These are phyloP conservation scores for Arizona elegans DNA, from an alignment of 2,113 vertebrate species.

Conservation along the genomic window DNA sequence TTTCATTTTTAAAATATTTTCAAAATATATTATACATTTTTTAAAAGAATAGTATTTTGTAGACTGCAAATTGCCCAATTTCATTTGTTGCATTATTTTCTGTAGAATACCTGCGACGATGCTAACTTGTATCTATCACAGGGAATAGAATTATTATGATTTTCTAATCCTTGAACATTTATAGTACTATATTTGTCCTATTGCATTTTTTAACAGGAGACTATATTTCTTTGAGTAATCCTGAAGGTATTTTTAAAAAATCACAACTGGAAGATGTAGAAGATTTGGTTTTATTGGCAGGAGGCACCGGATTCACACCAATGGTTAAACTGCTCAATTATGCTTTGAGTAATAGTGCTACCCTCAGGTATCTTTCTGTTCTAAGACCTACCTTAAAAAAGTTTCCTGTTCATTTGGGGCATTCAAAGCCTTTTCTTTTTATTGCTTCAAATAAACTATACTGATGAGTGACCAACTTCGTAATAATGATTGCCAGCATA, in stretches of 20 bases:
- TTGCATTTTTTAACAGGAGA: slow-evolving; percentile 72
- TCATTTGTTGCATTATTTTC: neutral
- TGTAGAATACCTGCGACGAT: neutral
- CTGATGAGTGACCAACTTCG: neutral
- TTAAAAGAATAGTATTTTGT: neutral
- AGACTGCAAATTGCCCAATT: neutral
- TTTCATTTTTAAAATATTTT: neutral
- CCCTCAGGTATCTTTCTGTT: slow-evolving; percentile 74
- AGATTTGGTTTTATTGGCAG: slow-evolving; percentile 86
- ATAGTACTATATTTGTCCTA: neutral
- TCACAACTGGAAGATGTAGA: slow-evolving; percentile 75
- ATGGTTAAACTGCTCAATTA: slow-evolving; percentile 85
- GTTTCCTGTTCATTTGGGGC: neutral
- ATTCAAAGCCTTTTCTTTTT: neutral
- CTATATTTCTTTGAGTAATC: slow-evolving; percentile 78
- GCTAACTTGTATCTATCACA: neutral
- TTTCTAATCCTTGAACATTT: neutral
- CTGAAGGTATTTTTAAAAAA: slow-evolving; percentile 83
- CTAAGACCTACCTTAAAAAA: neutral
- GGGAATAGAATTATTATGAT: neutral
- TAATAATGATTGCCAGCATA: neutral
- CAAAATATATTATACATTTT: neutral
- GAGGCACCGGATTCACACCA: slow-evolving; percentile 94
- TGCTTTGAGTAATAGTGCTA: slow-evolving; percentile 67
- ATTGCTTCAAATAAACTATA: neutral